A percentile compares a stretch with the other conserved stretches of the same genome.
These are phyloP conservation scores for Tapera naevia DNA, from an alignment of 2,797 vertebrate species.

Conservation along the genomic window DNA sequence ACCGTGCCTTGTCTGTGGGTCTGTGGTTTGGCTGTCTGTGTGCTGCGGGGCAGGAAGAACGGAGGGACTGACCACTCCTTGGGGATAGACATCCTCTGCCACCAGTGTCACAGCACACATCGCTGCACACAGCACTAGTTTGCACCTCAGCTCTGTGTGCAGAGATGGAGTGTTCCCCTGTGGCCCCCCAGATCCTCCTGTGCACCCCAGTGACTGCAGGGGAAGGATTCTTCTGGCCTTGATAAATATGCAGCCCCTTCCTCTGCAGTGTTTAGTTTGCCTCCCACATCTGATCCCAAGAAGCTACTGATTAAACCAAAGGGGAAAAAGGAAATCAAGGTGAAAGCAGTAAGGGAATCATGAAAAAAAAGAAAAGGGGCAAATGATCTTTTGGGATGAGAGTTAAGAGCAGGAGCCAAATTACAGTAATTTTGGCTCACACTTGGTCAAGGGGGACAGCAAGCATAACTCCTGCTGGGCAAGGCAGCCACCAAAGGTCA, in stretches of 20 bases:
- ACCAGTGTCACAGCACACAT: no score
- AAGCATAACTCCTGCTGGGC: neutral
- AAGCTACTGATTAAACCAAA: neutral
- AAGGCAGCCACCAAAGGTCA: neutral
- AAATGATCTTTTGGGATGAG: neutral
- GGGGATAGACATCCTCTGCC: no score
- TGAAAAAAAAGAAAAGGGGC: no score
- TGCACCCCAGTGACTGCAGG: rapidly evolving
- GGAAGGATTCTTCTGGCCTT: neutral
- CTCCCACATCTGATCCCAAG: neutral
- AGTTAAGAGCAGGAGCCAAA: neutral
- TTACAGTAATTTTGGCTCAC: neutral
- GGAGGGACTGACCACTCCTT: no score
- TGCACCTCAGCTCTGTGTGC: no score
- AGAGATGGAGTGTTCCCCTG: no score
- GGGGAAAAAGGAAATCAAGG: neutral
- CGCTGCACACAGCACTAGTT: no score
- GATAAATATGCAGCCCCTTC: neutral
- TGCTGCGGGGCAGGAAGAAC: no score
- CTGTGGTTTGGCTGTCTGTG: no score
- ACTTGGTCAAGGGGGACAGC: neutral
- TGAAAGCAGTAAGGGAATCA: neutral
- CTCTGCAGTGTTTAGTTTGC: neutral
- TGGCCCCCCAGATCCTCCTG: neutral
- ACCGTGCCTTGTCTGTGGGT: no score